Evolutionary conservation across 2,113 vertebrate species (phyloP).

Genomic region (Ceratotherium simum): DNA sequence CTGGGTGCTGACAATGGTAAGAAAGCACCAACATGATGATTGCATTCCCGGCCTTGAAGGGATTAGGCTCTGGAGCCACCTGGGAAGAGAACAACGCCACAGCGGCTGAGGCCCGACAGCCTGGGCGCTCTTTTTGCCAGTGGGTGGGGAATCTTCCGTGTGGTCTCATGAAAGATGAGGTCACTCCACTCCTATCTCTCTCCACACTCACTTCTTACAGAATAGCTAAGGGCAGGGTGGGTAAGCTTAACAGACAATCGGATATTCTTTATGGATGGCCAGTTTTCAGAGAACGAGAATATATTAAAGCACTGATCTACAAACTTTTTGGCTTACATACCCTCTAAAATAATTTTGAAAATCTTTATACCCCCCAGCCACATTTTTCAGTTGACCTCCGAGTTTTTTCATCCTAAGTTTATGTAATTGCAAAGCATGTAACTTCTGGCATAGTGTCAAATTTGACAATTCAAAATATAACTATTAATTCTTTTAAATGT

Average conservation of each 20-base stretch:
- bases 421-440: neutral
- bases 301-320: neutral
- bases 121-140: conserved; percentile 28
- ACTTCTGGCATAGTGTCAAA: neutral
- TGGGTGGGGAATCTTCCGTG: neutral
- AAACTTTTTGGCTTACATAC: neutral
- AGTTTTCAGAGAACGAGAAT: neutral
- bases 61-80: conserved; percentile 55
- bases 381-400: neutral
- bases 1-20: neutral
- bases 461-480: neutral
- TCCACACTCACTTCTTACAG: neutral
- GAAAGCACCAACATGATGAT: neutral
- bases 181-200: neutral
- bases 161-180: neutral
- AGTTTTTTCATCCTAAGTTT: neutral
- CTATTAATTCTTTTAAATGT: neutral
- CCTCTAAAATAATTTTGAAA: neutral
- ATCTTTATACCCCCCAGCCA: neutral
- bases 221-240: neutral
- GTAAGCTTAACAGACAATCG: neutral
- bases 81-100: neutral
- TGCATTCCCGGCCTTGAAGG: neutral
- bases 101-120: neutral
- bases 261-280: neutral